Base-by-base conservation (phyloP, 1,140 invertebrate genomes). In the Hycleus phaleratus region DNA sequence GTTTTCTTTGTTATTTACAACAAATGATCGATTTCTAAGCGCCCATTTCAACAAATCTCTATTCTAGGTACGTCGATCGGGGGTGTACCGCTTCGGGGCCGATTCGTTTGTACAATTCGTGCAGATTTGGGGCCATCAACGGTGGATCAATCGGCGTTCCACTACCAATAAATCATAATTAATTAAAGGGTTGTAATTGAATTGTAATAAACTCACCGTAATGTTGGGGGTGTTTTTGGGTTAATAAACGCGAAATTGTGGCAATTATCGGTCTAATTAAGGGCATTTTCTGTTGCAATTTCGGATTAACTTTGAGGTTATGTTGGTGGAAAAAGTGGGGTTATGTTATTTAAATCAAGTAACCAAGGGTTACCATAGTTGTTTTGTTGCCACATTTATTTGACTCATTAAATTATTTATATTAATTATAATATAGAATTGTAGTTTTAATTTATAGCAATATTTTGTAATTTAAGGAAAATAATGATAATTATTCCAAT, bases 21-120 rank as follows among this genome's bases (percentile, higher is more conserved):
- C 95, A 0, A 18, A 18, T 1, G 89, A 90, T 52, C 81, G 78
- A 63, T 93, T 82, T 32, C 83, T 90, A 46, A 97, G 87, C 10
- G 91, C 90, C 70, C 79, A 79, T 53, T 84, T 77, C 25, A 97
- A 70, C 12, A 87, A 71, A 45, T 81, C 73, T 1, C 77, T 89
- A 92, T 63, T 92, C 89, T 9, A 87, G 51, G 67, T 80, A 90
- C 38, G 77, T 77, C 32, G 80, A 85, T 40, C 89, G 78, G 3
- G 75, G 75, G 18, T 56, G 45, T 49, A 73, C 69, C 11, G 70
- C 65, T 49, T 75, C 61, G 0, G 72, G 69, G 2, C 61, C 68
- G 11, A 73, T 26, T 49, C 76, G 71, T 0, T 24, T 67, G 25
- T 76, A 72, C 26, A 84, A 55, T 64, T 71, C 75, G 18, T 55